Evolutionary conservation across 2,113 vertebrate genomes (phyloP).

Genomic region (Megatriorchis doriae): DNA sequence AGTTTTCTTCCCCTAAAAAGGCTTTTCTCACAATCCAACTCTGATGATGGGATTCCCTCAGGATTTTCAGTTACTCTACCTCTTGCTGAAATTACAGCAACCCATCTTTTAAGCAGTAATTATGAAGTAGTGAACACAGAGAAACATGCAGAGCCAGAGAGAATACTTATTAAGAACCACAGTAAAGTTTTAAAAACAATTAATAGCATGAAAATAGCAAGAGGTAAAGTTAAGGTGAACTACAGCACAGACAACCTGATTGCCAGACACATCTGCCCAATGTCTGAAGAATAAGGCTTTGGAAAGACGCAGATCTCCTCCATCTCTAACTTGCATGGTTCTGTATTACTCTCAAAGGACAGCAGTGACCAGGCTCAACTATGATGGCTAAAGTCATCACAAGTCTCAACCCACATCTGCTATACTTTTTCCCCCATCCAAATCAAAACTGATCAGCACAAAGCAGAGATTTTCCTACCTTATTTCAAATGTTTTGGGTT

Average conservation of each 20-base stretch:
- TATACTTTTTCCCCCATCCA: not conserved
- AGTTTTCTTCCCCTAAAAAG: not conserved
- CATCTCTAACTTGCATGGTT: not conserved
- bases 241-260: not conserved
- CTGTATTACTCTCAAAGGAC: not conserved
- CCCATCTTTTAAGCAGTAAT: not conserved
- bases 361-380: not conserved
- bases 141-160: not conserved
- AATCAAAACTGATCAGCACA: not conserved
- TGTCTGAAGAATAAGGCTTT: not conserved
- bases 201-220: not conserved
- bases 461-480: not conserved
- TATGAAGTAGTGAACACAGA: not conserved
- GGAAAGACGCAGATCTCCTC: not conserved
- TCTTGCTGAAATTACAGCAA: not conserved
- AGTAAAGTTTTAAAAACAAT: not conserved
- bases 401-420: not conserved
- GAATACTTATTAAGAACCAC: not conserved
- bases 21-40: not conserved
- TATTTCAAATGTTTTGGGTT: not conserved
- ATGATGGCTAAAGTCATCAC: not conserved
- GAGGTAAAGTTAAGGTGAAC: not conserved
- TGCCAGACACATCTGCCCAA: not conserved
- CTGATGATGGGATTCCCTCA: not conserved
- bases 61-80: not conserved